phyloP scores from a whole-genome alignment of 2,888 invertebrate species.

The Limnephilus lunatus region DNA sequence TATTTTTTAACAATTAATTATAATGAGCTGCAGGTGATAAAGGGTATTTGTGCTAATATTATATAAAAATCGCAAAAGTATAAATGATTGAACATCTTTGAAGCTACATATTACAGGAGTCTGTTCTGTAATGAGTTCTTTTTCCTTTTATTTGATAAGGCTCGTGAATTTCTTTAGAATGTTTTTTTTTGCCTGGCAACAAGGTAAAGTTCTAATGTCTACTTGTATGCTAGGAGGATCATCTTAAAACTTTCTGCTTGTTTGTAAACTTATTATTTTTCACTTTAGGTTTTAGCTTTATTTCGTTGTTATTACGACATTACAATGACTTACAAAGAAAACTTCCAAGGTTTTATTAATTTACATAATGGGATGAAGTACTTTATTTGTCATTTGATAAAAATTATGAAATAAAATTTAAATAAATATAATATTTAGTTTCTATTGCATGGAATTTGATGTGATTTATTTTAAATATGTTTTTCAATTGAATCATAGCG shows the following conservation, averaged over 20 bases:
- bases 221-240: neutral
- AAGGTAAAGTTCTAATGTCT: neutral
- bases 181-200: neutral
- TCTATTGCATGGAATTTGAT: neutral
- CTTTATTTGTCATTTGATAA: neutral
- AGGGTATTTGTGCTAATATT: neutral
- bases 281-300: neutral
- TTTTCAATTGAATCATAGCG: neutral
- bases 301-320: neutral
- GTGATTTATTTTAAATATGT: no score
- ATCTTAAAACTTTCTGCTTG: neutral
- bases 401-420: neutral
- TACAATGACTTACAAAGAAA: neutral
- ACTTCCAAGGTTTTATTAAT: neutral
- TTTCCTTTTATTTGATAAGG: neutral
- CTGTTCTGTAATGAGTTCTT: neutral
- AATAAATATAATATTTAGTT: neutral
- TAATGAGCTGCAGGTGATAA: neutral
- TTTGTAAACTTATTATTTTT: neutral
- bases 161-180: neutral
- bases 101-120: neutral
- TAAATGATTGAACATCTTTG: neutral
- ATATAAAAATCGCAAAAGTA: neutral
- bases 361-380: neutral
- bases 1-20: neutral